phyloP scores from a whole-genome alignment of 2,797 vertebrate species.

The Rhabdophis nuchalis region DNA sequence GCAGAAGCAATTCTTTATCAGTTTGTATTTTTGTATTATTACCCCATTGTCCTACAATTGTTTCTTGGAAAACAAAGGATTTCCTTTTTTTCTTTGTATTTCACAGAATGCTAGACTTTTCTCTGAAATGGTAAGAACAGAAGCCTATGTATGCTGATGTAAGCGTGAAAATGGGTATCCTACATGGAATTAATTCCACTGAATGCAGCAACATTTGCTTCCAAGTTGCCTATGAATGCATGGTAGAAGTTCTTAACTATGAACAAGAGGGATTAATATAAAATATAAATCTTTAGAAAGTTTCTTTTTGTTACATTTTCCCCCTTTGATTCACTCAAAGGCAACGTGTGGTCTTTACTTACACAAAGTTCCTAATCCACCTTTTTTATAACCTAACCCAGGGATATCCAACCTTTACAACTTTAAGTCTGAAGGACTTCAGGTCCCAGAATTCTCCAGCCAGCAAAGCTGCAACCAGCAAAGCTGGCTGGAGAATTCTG shows the following conservation, averaged over 20 bases:
- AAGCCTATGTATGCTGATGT: background rate
- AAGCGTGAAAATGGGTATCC: background rate
- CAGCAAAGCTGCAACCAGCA: too few relatives aligned
- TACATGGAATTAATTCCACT: background rate
- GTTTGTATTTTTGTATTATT: conserved; percentile 30
- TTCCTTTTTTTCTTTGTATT: background rate
- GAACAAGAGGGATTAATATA: background rate
- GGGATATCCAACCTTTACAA: too few relatives aligned
- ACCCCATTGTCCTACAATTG: background rate
- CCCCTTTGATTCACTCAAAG: background rate
- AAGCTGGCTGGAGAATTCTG: too few relatives aligned
- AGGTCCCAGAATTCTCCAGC: too few relatives aligned
- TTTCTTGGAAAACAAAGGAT: conserved; percentile 28
- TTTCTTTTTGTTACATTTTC: background rate
- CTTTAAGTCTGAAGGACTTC: too few relatives aligned
- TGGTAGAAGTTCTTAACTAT: background rate
- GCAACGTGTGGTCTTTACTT: background rate
- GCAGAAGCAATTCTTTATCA: background rate
- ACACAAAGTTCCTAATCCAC: background rate
- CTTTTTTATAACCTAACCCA: background rate
- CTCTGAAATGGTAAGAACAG: background rate
- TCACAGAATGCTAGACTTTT: background rate
- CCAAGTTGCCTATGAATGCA: background rate
- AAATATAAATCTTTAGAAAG: background rate
- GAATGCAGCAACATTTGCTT: background rate